phyloP scores from a whole-genome alignment of 2,797 vertebrate genomes.

The Danio aesculapii region DNA sequence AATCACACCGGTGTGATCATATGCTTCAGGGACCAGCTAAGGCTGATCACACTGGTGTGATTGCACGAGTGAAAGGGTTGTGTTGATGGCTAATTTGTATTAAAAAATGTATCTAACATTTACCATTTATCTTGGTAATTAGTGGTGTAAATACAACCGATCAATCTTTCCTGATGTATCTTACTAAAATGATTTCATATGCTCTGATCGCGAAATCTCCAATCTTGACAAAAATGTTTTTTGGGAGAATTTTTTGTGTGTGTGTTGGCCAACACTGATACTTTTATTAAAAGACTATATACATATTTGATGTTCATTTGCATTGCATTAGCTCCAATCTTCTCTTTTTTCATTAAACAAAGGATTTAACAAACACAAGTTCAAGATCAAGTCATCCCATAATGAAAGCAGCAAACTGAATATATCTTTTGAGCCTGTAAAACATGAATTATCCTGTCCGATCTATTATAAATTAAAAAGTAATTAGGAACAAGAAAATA shows the following conservation, averaged over 20 bases:
- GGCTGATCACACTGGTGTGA: no score
- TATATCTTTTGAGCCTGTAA: not conserved
- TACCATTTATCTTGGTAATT: no score
- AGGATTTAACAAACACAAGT: not conserved
- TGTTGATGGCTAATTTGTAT: no score
- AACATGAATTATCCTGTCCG: not conserved
- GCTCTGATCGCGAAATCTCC: not conserved
- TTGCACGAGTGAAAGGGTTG: no score
- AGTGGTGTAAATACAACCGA: no score
- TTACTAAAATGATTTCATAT: not conserved
- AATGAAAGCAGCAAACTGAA: not conserved
- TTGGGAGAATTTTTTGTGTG: not conserved
- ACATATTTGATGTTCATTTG: no score
- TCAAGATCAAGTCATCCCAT: not conserved
- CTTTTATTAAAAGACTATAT: not conserved
- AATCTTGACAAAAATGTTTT: no score
- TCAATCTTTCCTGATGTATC: not conserved
- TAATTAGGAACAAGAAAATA: conserved; percentile 9
- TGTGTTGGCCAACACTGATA: not conserved
- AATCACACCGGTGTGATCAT: no score
- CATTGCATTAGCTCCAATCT: no score
- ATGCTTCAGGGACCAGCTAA: no score
- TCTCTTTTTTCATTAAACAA: not conserved
- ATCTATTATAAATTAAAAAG: not conserved
- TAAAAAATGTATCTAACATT: no score